Base-by-base conservation (phyloP, 1,140 invertebrate species). In the Megalonaias nervosa region DNA sequence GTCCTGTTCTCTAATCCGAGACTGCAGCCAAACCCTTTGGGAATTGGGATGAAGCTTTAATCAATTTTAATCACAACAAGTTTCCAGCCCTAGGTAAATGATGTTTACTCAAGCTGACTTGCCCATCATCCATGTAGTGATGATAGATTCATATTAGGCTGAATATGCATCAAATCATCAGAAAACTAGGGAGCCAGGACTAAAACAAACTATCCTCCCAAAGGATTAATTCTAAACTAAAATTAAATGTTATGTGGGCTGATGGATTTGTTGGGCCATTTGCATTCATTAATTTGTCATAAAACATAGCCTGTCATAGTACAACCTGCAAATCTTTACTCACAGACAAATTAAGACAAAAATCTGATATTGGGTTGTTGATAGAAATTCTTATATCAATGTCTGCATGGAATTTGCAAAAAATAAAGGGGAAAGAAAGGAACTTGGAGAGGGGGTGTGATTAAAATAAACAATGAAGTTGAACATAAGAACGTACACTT, bases 1-100 rank as follows among this genome's bases (percentile, higher is more conserved):
- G 38, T 48, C 38, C 38, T 48, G 38, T 48, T 48, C 55, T 48
- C 62, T 66, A 70, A 76, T 76, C 74, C 65, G 26, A 58, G 58
- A 31, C 48, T 70, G 74, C 70, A 76, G 71, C 74, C 57, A 71
- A 76, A 76, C 74, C 74, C 74, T 17, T 9, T 12, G 31, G 60
- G 68, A 76, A 76, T 76, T 70, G 71, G 71, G 70, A 76, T 76
- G 74, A 62, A 69, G 71, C 70, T 70, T 70, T 76, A 76, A 76
- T 76, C 74, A 76, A 76, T 76, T 76, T 76, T 67, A 76, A 76
- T 76, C 74, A 76, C 68, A 76, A 71, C 38, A 26, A 48, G 19
- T 67, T 56, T 70, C 74, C 70, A 62, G 61, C 74, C 59, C 74
- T 71, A 60, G 26, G 23, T 55, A 60, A 76, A 70, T 71, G 70